Evolutionary conservation across 2,888 invertebrate genomes (phyloP), one percentile per base, ranked within the genome.

Genomic region (Azorinus chamasolen): DNA sequence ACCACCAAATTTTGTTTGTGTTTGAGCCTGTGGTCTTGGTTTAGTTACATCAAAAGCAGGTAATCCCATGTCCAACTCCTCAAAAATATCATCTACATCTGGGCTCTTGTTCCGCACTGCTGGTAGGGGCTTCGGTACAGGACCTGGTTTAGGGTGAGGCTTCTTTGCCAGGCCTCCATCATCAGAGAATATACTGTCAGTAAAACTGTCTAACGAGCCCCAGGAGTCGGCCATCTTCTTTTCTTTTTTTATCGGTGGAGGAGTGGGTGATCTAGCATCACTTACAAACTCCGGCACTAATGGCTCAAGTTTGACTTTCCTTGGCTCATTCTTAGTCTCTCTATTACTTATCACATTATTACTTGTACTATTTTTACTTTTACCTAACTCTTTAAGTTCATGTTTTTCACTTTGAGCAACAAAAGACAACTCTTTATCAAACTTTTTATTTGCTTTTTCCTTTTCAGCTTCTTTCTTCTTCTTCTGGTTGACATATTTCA

Each of bases 151-250:
- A 24, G 73, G 72, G 46, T 61, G 61, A 22, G 58, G 39, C 43
- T 75, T 74, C 41, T 78, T 71, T 20, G 37, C 45, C 6, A 64
- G 51, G 46, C 77, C 75, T 22, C 88, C 89, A 79, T 90, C 89
- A 58, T 89, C 90, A 14, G 91, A 91, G 81, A 89, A 90, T 41
- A 88, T 83, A 79, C 90, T 91, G 83, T 88, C 89, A 10, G 89
- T 84, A 66, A 90, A 89, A 69, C 90, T 90, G 46, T 82, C 83
- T 12, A 86, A 24, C 5, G 89, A 88, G 6, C 86, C 86, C 86
- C 87, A 86, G 2, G 86, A 86, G 20, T 83, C 68, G 10, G 78
- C 74, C 66, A 79, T 79, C 59, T 80, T 83, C 41, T 82, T 79
- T 27, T 61, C 53, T n/a, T 64, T 68, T n/a, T 54, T 51, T 8